A percentile compares a stretch with the other conserved stretches of the same genome.
These are phyloP conservation scores for Empis livida DNA, from an alignment of 2,888 invertebrate species.

Conservation along the genomic window DNA sequence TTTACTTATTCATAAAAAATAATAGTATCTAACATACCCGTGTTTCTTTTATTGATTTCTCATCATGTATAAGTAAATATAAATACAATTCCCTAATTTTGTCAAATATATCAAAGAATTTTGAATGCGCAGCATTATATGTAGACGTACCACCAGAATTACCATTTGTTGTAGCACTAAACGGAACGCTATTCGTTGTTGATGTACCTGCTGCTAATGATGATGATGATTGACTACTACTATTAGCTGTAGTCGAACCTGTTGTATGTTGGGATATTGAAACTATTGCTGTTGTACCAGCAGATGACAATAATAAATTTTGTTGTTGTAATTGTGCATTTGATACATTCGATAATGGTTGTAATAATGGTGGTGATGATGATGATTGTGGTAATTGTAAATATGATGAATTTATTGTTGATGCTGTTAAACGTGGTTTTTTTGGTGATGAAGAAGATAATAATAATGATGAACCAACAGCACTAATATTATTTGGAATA, in stretches of 20 bases:
- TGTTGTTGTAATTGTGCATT: background rate
- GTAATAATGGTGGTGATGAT: conserved; percentile 16
- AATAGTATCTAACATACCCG: conserved; percentile 23
- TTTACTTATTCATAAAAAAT: background rate
- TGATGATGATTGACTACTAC: conserved; percentile 2
- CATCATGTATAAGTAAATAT: conserved; percentile 29
- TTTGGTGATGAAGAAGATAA: conserved; percentile 26
- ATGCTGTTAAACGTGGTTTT: conserved; percentile 22
- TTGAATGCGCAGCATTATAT: conserved; percentile 15
- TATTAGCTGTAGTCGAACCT: background rate
- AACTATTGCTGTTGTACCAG: conserved; percentile 7
- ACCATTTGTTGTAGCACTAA: background rate
- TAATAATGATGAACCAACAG: background rate
- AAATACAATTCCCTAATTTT: conserved; percentile 33
- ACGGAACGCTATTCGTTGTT: background rate
- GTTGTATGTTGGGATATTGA: conserved; percentile 19
- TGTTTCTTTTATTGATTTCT: conserved; percentile 30
- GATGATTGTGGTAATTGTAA: conserved; percentile 9
- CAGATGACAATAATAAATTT: background rate
- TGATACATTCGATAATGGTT: background rate
- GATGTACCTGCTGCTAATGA: conserved; percentile 6
- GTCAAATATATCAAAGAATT: conserved; percentile 33
- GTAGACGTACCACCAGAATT: background rate
- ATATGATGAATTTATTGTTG: conserved; percentile 4
- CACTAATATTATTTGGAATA: background rate